Conservation (phyloP, 2,888 invertebrate genomes). For the Lepidocyrtinus sp. region DNA sequence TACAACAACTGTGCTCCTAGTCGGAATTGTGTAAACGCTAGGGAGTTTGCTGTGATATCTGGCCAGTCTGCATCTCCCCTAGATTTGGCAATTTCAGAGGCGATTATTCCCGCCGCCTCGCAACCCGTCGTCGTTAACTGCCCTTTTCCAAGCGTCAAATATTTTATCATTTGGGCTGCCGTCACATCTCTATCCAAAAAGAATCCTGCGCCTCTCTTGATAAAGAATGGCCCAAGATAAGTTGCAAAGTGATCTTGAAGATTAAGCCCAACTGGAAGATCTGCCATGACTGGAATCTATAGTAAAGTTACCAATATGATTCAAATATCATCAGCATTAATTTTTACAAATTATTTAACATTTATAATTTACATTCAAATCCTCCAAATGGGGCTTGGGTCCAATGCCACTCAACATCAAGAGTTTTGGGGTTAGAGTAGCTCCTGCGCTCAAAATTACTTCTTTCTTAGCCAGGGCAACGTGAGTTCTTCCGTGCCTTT, state of each 20-base stretch:
- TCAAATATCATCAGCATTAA: too few species aligned
- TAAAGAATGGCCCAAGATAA: slow-evolving; percentile 59
- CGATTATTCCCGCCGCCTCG: slow-evolving; percentile 55
- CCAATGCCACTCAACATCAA: slow-evolving; percentile 33
- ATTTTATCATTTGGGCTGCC: slow-evolving; percentile 48
- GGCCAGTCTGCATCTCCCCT: slow-evolving; percentile 67
- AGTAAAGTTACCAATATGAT: too few species aligned
- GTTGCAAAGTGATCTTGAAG: slow-evolving; percentile 43
- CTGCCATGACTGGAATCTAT: slow-evolving; percentile 46
- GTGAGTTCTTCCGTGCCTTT: slow-evolving; percentile 57
- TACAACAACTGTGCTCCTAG: slow-evolving; percentile 29
- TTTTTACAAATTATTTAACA: slow-evolving; percentile 64
- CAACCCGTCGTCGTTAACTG: slow-evolving; percentile 40
- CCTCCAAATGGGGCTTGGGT: background rate
- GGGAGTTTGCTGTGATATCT: slow-evolving; percentile 55
- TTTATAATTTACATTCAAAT: slow-evolving; percentile 30
- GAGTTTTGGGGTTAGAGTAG: background rate
- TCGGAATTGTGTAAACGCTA: slow-evolving; percentile 39
- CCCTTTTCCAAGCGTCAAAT: slow-evolving; percentile 56
- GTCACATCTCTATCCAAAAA: slow-evolving; percentile 58
- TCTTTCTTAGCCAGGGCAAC: background rate
- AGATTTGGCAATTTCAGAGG: slow-evolving; percentile 57
- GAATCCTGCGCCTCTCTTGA: slow-evolving; percentile 32
- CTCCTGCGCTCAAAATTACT: background rate
- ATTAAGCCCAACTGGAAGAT: slow-evolving; percentile 52